Evolutionary conservation across 2,113 vertebrate species (phyloP), one percentile per base, ranked within the genome.

Genomic region (Calonectris borealis): DNA sequence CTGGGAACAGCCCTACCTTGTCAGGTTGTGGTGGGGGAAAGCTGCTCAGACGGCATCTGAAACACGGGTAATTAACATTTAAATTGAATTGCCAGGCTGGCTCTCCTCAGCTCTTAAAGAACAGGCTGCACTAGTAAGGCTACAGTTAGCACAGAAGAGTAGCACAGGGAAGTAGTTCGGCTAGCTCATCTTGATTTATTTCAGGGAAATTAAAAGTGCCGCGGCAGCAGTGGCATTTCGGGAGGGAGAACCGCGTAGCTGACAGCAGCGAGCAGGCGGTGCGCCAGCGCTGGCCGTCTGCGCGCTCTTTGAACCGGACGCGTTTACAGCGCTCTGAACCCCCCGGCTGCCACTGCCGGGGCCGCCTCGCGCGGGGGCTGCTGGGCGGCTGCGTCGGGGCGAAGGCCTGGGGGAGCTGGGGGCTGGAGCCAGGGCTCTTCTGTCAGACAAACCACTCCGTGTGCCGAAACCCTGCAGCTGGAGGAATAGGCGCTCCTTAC

Each of bases 391-490:
- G 5, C 3, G 13, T 13, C 12, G 3, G 7, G 34, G 44, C 22
- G 24, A 51, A n/a, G 62, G 70, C 54, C 14, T 9, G 12, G 36
- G 27, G 49, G 10, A 11, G 40, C 52, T n/a, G 6, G 14, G 64
- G 32, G 49, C 55, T 20, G 40, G 31, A 57, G 36, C 58, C 46
- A 7, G 44, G 40, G 57, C 61, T 38, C 31, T 68, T 18, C 29
- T 26, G 6, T 98, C 97, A 99, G 82, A 99, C 98, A 83, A 98
- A 99, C 98, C 98, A 98, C 88, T 98, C 98, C 0, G 98, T 99
- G 55, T 98, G 98, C 91, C 98, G 98, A 81, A 99, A 99, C 5
- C 99, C 99, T 85, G 98, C 95, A 79, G 98, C 98, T 99, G 98
- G 90, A 96, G 96, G 81, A 79, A 87, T 27, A 54, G 89, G 25